Base-by-base conservation (phyloP, 2,888 invertebrate genomes). In the Ramazzottius varieornatus region DNA sequence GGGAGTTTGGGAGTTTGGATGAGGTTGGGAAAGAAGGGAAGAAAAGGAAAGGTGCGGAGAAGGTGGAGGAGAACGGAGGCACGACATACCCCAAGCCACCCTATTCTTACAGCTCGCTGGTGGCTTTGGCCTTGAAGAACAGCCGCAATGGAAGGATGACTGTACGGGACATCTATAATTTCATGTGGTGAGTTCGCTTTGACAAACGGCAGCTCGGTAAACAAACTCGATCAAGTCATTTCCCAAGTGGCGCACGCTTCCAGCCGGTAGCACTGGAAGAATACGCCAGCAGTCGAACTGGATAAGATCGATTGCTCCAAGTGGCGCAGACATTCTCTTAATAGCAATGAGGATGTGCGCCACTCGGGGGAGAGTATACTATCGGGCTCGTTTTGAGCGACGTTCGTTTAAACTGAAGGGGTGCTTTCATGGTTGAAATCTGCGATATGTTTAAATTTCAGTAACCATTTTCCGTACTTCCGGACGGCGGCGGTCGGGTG, bases 161-260 rank as follows among this genome's bases (percentile, higher is more conserved):
- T 24, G 54, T 54, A 4, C 54, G 54, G 24, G 54, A 54, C 54
- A 54, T 54, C 29, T 54, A 54, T 54, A 54, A 54, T 54, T 54
- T 54, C 29, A 54, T 54, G 54, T 54, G 54, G 54, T 54, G 24
- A 54, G 20, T 40, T 8, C 40, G 13, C 20, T 20, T 40, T 40
- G n/a, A n/a, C n/a, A n/a, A n/a, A n/a, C n/a, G n/a, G n/a, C n/a
- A n/a, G n/a, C n/a, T n/a, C n/a, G n/a, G n/a, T n/a, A n/a, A n/a
- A n/a, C n/a, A n/a, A n/a, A n/a, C n/a, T n/a, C n/a, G n/a, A n/a
- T n/a, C n/a, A n/a, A n/a, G n/a, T n/a, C n/a, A n/a, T n/a, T n/a
- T n/a, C n/a, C n/a, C n/a, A n/a, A n/a, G n/a, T n/a, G n/a, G n/a
- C n/a, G n/a, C n/a, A n/a, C n/a, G n/a, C n/a, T n/a, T n/a, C n/a